Conservation (phyloP, 2,888 invertebrate species). For the Ephialtes manifestator region DNA sequence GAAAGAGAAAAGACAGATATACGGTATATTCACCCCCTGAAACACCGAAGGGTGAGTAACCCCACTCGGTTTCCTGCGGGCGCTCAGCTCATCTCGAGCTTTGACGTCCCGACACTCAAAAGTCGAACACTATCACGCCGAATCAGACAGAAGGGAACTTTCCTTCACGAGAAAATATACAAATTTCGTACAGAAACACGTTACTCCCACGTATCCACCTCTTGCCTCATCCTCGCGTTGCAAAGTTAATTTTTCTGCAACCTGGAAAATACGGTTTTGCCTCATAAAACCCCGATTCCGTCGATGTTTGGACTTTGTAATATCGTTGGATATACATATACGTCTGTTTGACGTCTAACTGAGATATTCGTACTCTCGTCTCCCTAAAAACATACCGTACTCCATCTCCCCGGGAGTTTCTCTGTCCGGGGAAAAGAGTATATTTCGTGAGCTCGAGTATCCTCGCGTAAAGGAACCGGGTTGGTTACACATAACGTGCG, state of each 20-base stretch:
- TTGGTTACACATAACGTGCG: conserved; percentile 52
- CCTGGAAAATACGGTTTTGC: conserved; percentile 19
- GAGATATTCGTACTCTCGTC: conserved; percentile 34
- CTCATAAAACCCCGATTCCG: conserved; percentile 52
- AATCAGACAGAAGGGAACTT: conserved; percentile 55
- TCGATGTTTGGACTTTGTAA: conserved; percentile 49
- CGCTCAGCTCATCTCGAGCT: conserved; percentile 64
- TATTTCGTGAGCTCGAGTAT: conserved; percentile 55
- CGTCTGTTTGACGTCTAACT: conserved; percentile 30
- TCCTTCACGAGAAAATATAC: conserved; percentile 56
- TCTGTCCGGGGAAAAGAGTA: conserved; percentile 27
- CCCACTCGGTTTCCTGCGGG: conserved; percentile 51
- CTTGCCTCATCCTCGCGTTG: conserved; percentile 39
- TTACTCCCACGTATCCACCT: not conserved
- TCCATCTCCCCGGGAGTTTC: not conserved
- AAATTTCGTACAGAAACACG: conserved; percentile 57
- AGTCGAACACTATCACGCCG: conserved; percentile 65
- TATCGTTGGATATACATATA: conserved; percentile 10
- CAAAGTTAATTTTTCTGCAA: conserved; percentile 60
- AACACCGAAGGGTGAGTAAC: conserved; percentile 46
- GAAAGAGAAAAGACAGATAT: conserved; percentile 65
- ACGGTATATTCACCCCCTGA: conserved; percentile 53
- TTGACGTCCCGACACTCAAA: conserved; percentile 69
- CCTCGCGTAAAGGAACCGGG: conserved; percentile 48
- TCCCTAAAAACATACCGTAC: conserved; percentile 19